Base-by-base conservation (phyloP, 2,888 invertebrate genomes). In the Argyra leucocephala region DNA sequence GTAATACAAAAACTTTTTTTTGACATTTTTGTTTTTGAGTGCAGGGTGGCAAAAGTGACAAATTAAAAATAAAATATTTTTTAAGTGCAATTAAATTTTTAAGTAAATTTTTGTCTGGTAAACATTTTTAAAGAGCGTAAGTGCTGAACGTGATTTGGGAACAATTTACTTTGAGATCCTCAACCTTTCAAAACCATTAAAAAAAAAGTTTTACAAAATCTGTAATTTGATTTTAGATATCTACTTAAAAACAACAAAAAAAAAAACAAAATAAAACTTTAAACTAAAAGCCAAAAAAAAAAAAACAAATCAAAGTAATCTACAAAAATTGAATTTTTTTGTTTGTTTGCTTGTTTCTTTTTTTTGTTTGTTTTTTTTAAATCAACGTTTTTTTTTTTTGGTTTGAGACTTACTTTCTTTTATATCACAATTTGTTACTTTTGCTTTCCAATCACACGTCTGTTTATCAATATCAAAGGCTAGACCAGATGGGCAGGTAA, bases 401-500 rank as follows among this genome's bases (percentile, higher is more conserved):
- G 70, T 74, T 76, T 80, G 80, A 79, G 84, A 89, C 93, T 93
- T 92, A 95, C 94, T 94, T 89, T 94, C 93, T 82, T 93, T 86
- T 85, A 89, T 90, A 86, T 93, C 90, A 89, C 94, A 95, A 89
- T 90, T 94, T 86, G 85, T 88, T 86, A 95, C 95, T 88, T 94
- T 93, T 86, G 92, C 93, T 88, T 93, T 94, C 95, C 95, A 95
- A 88, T 95, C 93, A 85, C 95, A 95, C 82, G 94, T 95, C 86
- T 95, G 95, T 87, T 93, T 94, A 85, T 92, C 90, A 85, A 95
- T 88, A 88, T 95, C 95, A 88, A 95, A 95, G 85, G 93, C 89
- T 87, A 95, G 87, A 85, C 94, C 94, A 82, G 92, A 91, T 82
- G 95, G 94, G 85, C 95, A 95, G 84, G 92, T 91, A 86, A 95